These are phyloP conservation scores for Leptoteleia sp. DNA, from an alignment of 1,140 invertebrate genomes.

Conservation along the genomic window DNA sequence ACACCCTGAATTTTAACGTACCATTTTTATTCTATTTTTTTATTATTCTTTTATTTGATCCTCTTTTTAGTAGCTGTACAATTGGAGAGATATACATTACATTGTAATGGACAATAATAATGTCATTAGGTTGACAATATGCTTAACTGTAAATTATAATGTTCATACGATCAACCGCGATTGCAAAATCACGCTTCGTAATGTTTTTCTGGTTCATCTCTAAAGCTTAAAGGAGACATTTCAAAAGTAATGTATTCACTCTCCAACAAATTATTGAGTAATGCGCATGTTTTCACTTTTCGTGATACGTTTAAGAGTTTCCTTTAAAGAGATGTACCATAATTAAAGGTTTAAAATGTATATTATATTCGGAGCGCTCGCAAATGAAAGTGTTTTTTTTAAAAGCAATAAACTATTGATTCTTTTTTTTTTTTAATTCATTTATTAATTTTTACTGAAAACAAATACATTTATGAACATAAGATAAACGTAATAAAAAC, in stretches of 20 bases:
- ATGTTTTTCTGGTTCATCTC: conserved; percentile 53
- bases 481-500: too few relatives aligned
- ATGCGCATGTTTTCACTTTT: conserved; percentile 68
- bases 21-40: too few relatives aligned
- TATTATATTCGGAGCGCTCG: conserved; percentile 50
- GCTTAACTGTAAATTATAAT: background rate
- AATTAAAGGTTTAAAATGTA: conserved; percentile 68
- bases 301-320: conserved; percentile 66
- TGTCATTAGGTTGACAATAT: background rate
- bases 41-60: too few relatives aligned
- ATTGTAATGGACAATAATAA: background rate
- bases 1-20: too few relatives aligned
- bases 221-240: conserved; percentile 61
- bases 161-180: conserved; percentile 7
- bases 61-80: too few relatives aligned
- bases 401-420: conserved; percentile 25
- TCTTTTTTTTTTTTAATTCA: conserved; percentile 16
- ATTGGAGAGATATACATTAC: too few relatives aligned
- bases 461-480: too few relatives aligned
- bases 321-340: conserved; percentile 68
- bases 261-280: conserved; percentile 68
- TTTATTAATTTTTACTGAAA: background rate
- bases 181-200: conserved; percentile 2
- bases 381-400: conserved; percentile 49
- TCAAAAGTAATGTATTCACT: conserved; percentile 65